Percentiles rank a stretch among this genome's conserved stretches.
Conservation (phyloP, 2,888 invertebrate genomes). For the Mesorhabditis belari region DNA sequence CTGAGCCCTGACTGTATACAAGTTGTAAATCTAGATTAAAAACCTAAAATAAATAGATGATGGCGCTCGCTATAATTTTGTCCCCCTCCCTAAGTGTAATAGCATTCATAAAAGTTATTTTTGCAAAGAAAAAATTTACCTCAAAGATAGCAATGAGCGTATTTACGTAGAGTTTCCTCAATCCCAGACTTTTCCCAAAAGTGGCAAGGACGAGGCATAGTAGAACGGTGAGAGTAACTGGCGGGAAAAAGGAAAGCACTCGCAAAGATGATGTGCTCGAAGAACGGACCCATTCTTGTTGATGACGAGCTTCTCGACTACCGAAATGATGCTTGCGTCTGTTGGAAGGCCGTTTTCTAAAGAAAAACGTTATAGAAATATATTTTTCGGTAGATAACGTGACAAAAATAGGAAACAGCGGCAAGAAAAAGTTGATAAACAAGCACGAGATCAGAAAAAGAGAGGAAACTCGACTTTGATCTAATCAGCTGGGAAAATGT, state of each 20-base stretch:
- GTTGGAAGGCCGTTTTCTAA: neutral
- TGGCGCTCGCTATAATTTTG: no score
- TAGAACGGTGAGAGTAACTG: slow-evolving; percentile 63
- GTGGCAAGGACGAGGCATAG: slow-evolving; percentile 67
- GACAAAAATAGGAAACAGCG: neutral
- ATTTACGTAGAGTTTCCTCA: slow-evolving; percentile 78
- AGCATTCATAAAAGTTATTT: no score
- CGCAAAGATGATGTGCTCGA: slow-evolving; percentile 27
- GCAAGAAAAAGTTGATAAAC: neutral
- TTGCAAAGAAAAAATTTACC: slow-evolving; percentile 64
- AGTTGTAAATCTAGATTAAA: no score
- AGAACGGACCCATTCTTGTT: slow-evolving; percentile 12
- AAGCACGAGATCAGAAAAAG: no score
- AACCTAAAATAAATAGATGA: no score
- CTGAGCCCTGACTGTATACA: no score
- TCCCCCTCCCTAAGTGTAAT: no score
- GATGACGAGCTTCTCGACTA: neutral
- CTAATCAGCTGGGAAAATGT: no score
- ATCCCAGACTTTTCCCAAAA: slow-evolving; percentile 84
- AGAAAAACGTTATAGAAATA: neutral
- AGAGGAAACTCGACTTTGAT: no score
- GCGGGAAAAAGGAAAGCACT: slow-evolving; percentile 38
- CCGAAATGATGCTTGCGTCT: neutral
- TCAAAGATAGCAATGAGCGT: slow-evolving; percentile 82
- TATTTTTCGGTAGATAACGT: neutral